Percentiles rank a stretch among this genome's conserved stretches.
These are phyloP conservation scores for Percopsis omiscomaycus DNA, from an alignment of 2,797 vertebrate species.

Conservation along the genomic window DNA sequence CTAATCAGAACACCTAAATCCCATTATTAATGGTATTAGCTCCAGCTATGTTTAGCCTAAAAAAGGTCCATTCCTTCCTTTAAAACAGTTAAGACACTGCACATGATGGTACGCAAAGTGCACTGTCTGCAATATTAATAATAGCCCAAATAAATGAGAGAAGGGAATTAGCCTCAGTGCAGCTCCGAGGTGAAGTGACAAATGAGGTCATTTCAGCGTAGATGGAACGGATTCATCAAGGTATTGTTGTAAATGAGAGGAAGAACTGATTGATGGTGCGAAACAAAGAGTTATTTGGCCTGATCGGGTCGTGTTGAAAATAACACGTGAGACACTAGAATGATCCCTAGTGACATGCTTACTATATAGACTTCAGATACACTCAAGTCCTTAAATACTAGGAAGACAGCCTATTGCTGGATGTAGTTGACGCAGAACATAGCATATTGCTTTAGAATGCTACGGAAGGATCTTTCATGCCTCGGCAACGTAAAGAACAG, in stretches of 20 bases:
- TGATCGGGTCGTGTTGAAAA: slow-evolving; percentile 28
- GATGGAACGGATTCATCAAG: slow-evolving; percentile 23
- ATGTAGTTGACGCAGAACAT: too few relatives aligned
- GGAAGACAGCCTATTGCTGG: neutral
- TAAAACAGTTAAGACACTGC: slow-evolving; percentile 46
- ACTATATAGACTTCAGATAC: neutral
- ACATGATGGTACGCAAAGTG: slow-evolving; percentile 46
- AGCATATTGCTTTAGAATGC: too few relatives aligned
- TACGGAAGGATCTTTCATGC: too few relatives aligned
- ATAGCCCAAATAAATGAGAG: slow-evolving; percentile 72
- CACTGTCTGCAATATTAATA: slow-evolving; percentile 69
- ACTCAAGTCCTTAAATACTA: slow-evolving; percentile 1
- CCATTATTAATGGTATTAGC: too few relatives aligned
- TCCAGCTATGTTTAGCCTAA: too few relatives aligned
- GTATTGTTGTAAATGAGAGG: slow-evolving; percentile 24
- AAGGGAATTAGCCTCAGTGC: slow-evolving; percentile 68
- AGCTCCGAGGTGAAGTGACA: slow-evolving; percentile 56
- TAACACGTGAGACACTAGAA: neutral
- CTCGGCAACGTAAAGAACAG: too few relatives aligned
- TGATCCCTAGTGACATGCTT: neutral
- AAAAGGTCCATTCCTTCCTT: slow-evolving; percentile 14
- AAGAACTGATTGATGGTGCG: slow-evolving; percentile 11
- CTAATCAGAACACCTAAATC: too few relatives aligned
- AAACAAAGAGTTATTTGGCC: slow-evolving; percentile 24
- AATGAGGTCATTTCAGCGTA: slow-evolving; percentile 63